Base-by-base conservation (phyloP, 2,113 vertebrate genomes). In the Orycteropus afer region DNA sequence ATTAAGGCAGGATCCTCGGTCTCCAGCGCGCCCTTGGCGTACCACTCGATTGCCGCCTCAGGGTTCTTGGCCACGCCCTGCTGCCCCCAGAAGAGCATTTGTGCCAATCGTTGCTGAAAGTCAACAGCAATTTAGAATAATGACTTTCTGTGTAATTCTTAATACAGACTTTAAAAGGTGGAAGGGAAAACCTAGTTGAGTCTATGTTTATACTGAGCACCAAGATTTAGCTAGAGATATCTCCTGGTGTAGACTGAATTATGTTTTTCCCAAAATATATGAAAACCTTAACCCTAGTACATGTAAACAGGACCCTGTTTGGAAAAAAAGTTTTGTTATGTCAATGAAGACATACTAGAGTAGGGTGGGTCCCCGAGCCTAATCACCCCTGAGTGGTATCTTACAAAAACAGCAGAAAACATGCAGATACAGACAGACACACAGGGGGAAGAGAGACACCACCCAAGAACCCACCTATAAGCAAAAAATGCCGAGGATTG, bases 1-100 rank as follows among this genome's bases (percentile, higher is more conserved):
- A 99, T 98, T 53, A 99, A 95, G 0, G 98, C 96, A 0, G 99
- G 98, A 83, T 99, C 99, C 85, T 98, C 98, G 57, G 99, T 99
- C 98, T 99, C 98, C 98, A 98, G 98, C 22, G 99, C 99, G 0
- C 99, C 99, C 95, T 98, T 99, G 95, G 98, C 98, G 2, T 99
- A 98, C 99, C 99, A 99, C 92, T 98, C 98, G n/a, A 98, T 94
- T 0, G 99, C 99, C 0, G 98, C 98, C 81, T 90, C 97, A 0
- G 98, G 96, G 94, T 99, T 99, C 98, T 99, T 99, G 27, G 98
- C 97, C 77, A 99, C 98, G 20, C 99, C 99, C 90, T 99, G 99
- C 17, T 99, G 99, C 34, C 99, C 99, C 99, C 99, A 99, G 95
- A 99, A 99, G 37, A 99, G 98, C 98, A 99, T 99, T 93, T 98